Base-by-base conservation (phyloP, 2,797 vertebrate species). In the Leptatherina wallacei region DNA sequence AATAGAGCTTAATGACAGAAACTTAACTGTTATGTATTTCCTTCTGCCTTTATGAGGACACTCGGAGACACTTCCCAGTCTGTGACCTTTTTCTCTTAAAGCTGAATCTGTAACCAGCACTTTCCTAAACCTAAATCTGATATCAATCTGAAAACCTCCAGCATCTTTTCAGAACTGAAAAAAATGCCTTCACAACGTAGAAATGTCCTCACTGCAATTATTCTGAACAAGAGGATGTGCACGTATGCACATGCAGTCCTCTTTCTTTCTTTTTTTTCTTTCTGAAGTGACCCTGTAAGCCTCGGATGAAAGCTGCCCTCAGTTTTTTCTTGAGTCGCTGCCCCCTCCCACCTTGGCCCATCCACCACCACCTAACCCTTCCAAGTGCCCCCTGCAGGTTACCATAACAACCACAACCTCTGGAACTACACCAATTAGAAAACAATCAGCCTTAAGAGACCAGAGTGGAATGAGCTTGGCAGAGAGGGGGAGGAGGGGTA, bases 381-480 rank as follows among this genome's bases (percentile, higher is more conserved):
- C 85, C 83, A 85, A 88, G 83, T 88, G 83, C 86, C 87, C 87
- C 82, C 76, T 59, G 58, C 80, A 85, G 88, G 91, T 94, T 92
- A 91, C 90, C 92, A 94, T 94, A 94, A 94, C 93, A 95, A 94
- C 93, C 90, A 87, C 81, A 68, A 91, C 91, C 93, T 92, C 91
- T 89, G 81, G 93, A 90, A 86, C 90, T 92, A 87, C 80, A 89
- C 92, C 93, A 94, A 94, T 95, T 95, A 94, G 90, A 93, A 94
- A 91, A 93, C 91, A 94, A 94, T 95, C 92, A 94, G 78, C 78
- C 78, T 84, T 83, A 79, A 88, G 83, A 89, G 80, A 84, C 33
- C 56, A 61, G 76, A 88, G 81, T 77, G 82, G 80, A 83, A 84
- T 38, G 76, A 84, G 78, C 54, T 56, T n/a, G 70, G 77, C 74